Base-by-base conservation (phyloP, 2,797 vertebrate species). In the Furcifer pardalis region DNA sequence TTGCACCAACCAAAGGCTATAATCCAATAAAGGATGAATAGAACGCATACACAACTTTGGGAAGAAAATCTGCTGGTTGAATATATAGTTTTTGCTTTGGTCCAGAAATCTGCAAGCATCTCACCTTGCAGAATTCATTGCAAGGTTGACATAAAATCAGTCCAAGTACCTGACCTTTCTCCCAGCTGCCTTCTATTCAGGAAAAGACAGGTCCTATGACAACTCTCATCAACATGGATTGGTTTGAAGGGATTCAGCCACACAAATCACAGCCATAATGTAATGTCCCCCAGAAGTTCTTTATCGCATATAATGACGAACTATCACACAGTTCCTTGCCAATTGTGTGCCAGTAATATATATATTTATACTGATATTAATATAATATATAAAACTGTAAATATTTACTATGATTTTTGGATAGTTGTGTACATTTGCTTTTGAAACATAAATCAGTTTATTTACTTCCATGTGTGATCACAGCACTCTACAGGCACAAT, bases 371-470 rank as follows among this genome's bases (percentile, higher is more conserved):
- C 65, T 60, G 81, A 93, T 84, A 84, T 19, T 91, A 82, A 93
- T 92, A 94, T 62, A 81, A 92, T 83, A 84, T 27, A 92, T 82
- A 93, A 93, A 94, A 94, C 78, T 83, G 85, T 85, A 84, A 91
- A 68, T 94, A 94, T 92, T 93, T 92, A 90, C 87, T 13, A 0
- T 82, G 87, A 91, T 90, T 88, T 71, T 86, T 81, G 52, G 86
- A 91, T 79, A 88, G 85, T 82, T 90, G 79, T 88, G 69, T 65
- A 59, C 62, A 52, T 83, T 81, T 86, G 89, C 52, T 77, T 90
- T 88, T 91, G 86, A 89, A 1, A 37, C 25, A 86, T 89, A 86
- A 35, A 69, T 75, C 69, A 86, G 87, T 37, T 91, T 91, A 68
- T n/a, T 85, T 87, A 82, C 79, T 91, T 88, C 79, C 83, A 93